Base-by-base conservation (phyloP, 2,888 invertebrate species). In the Onthophagus sagittarius region DNA sequence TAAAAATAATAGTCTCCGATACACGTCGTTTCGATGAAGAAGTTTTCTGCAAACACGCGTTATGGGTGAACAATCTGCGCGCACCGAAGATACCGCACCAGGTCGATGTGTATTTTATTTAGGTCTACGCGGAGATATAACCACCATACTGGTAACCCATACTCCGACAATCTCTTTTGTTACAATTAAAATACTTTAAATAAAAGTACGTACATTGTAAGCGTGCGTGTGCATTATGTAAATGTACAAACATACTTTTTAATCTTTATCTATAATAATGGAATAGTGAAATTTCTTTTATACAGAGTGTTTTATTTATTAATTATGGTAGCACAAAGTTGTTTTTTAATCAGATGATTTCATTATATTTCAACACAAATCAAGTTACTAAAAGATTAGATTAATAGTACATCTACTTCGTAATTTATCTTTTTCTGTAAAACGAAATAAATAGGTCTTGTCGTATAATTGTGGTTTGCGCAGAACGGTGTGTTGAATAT, bases 401-500 rank as follows among this genome's bases (percentile, higher is more conserved):
- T n/a, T n/a, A n/a, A n/a, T n/a, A 23, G 23, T 23, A 23, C 23
- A 23, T 23, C 3, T 23, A 23, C 3, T 23, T 23, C 3, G 23
- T 23, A 23, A 23, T 23, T 23, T 23, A 23, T 23, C 23, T 23
- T 23, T 23, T 23, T 23, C 23, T 23, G n/a, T 3, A 23, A 23
- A 23, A 23, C 23, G 23, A 23, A 53, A 53, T 9, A 53, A 53
- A 53, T 53, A 53, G 39, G 39, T 53, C 39, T 53, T 11, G 9
- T 7, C 9, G 39, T 53, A 7, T 53, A 53, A 53, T 53, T 53
- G 39, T 53, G 39, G 7, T 13, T 63, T 63, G 63, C 63, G 15
- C 63, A 62, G 73, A 74, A 75, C 75, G 75, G 72, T 76, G 75
- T 74, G 76, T 73, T 75, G 73, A 73, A 76, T 77, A 74, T 77